These are phyloP conservation scores for Epistrophella euchroma DNA, from an alignment of 2,888 invertebrate species.

Conservation along the genomic window DNA sequence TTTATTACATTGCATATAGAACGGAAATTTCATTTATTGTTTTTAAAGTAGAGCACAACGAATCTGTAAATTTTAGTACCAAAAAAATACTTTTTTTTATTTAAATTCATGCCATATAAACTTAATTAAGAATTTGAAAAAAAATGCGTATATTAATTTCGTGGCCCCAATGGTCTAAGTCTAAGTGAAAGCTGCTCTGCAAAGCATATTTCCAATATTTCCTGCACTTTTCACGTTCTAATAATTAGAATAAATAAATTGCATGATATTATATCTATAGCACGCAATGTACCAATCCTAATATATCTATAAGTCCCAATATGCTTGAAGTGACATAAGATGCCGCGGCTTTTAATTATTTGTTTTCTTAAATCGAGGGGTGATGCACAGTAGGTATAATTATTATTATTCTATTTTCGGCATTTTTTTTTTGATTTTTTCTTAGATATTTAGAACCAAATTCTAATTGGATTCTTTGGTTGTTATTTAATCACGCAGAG, in stretches of 20 bases:
- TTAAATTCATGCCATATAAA: not conserved
- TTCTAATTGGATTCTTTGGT: constrained; percentile 62
- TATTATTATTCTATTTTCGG: constrained; percentile 26
- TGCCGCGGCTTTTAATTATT: constrained; percentile 19
- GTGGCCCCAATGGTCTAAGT: no score
- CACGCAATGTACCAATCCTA: not conserved
- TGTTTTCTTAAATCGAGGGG: constrained; percentile 8
- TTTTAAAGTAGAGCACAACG: constrained; percentile 11
- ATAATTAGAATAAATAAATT: no score
- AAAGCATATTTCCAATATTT: not conserved
- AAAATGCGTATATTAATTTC: no score
- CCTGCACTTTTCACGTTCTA: not conserved
- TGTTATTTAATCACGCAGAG: constrained; percentile 62
- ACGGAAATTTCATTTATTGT: not conserved
- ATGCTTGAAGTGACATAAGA: constrained; percentile 10
- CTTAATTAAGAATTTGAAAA: not conserved
- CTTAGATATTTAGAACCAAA: not conserved
- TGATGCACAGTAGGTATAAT: not conserved
- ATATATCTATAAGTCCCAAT: not conserved
- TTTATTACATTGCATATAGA: not conserved
- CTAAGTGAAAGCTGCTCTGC: no score
- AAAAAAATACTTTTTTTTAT: not conserved
- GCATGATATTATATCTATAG: not conserved
- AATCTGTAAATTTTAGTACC: not conserved
- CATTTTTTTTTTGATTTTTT: not conserved